These are phyloP conservation scores for Stichopus horrens DNA, from an alignment of 53 echinoderm and acorn worm species.

Conservation along the genomic window DNA sequence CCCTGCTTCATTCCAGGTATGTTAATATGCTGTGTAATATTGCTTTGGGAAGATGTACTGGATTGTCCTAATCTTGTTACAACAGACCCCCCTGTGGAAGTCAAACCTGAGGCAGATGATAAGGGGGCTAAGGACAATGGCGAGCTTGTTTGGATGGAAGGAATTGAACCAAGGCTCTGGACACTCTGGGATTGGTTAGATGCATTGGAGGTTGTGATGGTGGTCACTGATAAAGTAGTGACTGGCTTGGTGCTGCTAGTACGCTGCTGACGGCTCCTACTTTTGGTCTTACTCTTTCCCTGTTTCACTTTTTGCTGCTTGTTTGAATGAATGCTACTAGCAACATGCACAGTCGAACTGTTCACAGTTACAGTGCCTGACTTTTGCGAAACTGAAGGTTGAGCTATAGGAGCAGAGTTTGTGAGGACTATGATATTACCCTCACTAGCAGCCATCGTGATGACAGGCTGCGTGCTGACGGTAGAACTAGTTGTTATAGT, in stretches of 20 bases:
- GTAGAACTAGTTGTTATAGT: neutral
- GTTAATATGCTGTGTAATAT: neutral
- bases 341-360: neutral
- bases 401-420: constrained; percentile 29
- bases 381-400: neutral
- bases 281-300: constrained; percentile 15
- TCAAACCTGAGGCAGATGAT: neutral
- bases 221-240: neutral
- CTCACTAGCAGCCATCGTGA: constrained; percentile 86
- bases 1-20: neutral
- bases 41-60: neutral
- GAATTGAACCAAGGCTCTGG: constrained; percentile 44
- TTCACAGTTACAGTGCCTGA: neutral
- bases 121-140: neutral
- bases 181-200: neutral
- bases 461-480: constrained; percentile 61
- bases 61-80: neutral
- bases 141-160: constrained; percentile 38
- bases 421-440: constrained; percentile 93
- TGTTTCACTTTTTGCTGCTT: neutral
- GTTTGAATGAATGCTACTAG: neutral
- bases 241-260: neutral
- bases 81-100: neutral
- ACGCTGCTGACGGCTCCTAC: constrained; percentile 16
- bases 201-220: neutral